Conservation (phyloP, 2,888 invertebrate species). For the Phyllotreta striolata region DNA sequence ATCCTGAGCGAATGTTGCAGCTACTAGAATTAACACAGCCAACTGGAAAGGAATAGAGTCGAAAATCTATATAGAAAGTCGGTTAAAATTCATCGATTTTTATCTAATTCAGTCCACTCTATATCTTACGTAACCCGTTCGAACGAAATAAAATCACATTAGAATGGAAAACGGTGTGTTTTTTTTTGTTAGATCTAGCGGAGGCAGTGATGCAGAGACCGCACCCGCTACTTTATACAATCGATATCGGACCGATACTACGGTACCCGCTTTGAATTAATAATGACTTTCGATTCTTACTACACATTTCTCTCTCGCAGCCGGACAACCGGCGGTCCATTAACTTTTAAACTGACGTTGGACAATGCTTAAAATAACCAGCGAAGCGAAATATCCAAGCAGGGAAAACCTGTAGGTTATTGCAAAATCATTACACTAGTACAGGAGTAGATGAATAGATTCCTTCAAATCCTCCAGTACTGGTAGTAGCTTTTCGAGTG, state of each 20-base stretch:
- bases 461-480: no score
- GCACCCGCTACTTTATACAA: conserved; percentile 14
- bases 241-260: no score
- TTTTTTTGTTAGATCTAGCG: background rate
- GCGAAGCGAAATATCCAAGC: no score
- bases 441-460: no score
- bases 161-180: no score
- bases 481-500: no score
- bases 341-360: conserved; percentile 15
- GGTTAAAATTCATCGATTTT: background rate
- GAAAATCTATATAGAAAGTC: conserved; percentile 2
- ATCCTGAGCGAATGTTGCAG: conserved; percentile 64
- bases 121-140: no score
- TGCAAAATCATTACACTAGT: no score
- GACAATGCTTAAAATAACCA: background rate
- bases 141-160: no score
- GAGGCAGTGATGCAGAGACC: conserved; percentile 12
- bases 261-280: background rate
- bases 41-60: conserved; percentile 46
- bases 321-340: background rate
- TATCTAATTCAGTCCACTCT: background rate
- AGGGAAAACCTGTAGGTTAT: no score
- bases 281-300: conserved; percentile 22
- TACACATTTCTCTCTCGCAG: conserved; percentile 1
- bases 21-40: conserved; percentile 55